phyloP scores from a whole-genome alignment of 2,113 vertebrate genomes.

The Microtus oregoni region DNA sequence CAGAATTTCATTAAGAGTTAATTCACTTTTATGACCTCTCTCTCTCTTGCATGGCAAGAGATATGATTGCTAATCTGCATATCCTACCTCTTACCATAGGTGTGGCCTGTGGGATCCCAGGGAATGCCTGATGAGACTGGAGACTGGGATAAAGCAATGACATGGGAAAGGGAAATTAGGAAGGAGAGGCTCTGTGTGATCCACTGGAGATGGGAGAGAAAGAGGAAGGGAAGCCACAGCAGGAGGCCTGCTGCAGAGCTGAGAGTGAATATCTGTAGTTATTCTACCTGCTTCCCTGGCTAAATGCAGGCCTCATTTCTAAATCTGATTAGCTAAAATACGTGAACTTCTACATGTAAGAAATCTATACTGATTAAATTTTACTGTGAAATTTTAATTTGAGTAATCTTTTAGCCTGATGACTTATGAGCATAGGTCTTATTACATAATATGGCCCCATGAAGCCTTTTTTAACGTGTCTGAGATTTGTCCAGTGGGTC shows the following conservation, averaged over 20 bases:
- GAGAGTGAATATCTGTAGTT: neutral
- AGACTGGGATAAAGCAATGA: too few species aligned
- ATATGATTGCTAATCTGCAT: neutral
- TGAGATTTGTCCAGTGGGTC: too few species aligned
- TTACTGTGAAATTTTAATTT: constrained; percentile 1
- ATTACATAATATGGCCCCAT: too few species aligned
- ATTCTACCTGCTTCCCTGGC: neutral
- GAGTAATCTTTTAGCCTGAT: neutral
- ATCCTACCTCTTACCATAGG: neutral
- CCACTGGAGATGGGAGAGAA: neutral
- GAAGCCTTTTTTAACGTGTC: too few species aligned
- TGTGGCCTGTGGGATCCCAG: neutral
- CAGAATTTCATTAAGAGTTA: too few species aligned
- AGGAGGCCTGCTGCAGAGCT: neutral
- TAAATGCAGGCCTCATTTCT: neutral
- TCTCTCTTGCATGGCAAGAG: neutral
- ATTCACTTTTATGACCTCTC: too few species aligned
- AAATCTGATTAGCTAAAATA: neutral
- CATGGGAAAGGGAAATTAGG: neutral
- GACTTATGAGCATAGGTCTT: too few species aligned
- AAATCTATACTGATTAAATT: neutral
- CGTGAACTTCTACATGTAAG: constrained; percentile 9
- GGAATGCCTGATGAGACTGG: neutral
- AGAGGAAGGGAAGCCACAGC: neutral
- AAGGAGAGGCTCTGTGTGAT: neutral